These are phyloP conservation scores for Sisor rabdophorus DNA, from an alignment of 2,113 vertebrate species.

Conservation along the genomic window DNA sequence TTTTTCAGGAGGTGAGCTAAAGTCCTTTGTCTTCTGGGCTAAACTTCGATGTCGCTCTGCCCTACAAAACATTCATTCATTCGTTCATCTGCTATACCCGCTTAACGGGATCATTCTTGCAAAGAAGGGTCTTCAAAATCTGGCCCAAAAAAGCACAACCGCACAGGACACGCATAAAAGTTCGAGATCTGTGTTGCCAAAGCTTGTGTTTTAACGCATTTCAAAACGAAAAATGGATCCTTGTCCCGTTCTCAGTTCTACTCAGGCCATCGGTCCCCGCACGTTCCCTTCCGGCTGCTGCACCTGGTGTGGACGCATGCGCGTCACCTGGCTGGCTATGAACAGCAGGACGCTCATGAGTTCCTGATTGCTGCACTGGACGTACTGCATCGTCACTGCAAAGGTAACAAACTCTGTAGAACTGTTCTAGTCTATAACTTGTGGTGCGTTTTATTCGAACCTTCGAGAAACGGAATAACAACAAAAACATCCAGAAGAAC, in stretches of 20 bases:
- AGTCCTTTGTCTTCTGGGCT: background rate
- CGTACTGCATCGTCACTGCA: conserved; percentile 71
- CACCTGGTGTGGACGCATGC: conserved; percentile 99
- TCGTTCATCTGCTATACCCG: too few species aligned
- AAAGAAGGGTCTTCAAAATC: too few species aligned
- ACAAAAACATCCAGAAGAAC: too few species aligned
- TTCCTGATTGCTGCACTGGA: conserved; percentile 98
- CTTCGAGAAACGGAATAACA: too few species aligned
- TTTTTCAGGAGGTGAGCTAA: conserved; percentile 83
- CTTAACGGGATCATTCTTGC: too few species aligned
- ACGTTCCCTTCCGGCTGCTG: conserved; percentile 98
- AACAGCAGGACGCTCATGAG: conserved; percentile 98
- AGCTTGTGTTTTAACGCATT: background rate
- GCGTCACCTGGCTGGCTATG: conserved; percentile 96
- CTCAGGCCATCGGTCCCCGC: conserved; percentile 96
- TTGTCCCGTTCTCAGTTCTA: conserved; percentile 79
- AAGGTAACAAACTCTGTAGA: too few species aligned
- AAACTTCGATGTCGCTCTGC: background rate
- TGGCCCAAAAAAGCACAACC: too few species aligned
- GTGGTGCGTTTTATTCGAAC: too few species aligned
- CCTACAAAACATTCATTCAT: background rate
- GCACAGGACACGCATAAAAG: too few species aligned
- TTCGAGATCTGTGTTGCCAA: background rate
- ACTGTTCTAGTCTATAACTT: too few species aligned
- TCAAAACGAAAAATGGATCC: background rate